Evolutionary conservation across 2,888 invertebrate genomes (phyloP), one percentile per base, ranked within the genome.

Genomic region (Crioceris asparagi): DNA sequence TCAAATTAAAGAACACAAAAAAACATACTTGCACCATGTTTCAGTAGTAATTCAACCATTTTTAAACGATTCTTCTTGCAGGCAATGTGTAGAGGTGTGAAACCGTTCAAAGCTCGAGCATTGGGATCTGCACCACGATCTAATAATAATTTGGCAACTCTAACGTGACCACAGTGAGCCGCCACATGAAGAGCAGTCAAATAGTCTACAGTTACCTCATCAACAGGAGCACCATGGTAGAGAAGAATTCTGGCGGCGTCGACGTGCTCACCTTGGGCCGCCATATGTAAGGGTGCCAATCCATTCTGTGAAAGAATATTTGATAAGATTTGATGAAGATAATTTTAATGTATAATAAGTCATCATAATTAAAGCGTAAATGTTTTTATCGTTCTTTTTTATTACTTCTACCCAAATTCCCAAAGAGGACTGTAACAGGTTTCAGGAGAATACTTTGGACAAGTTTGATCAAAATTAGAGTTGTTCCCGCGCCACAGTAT

Each of bases 61-160:
- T 94, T 94, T 53, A 94, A 86, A 36, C 96, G 74, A 65, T 97
- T 97, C 68, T 98, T 98, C 69, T 98, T 97, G 69, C 97, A 98
- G 3, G 97, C 97, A 55, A 97, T 96, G 65, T 97, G 96, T 36
- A 97, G 71, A 0, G 96, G 94, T 0, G 96, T 97, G 67, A 98
- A 98, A 0, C 97, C 97, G 63, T 98, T 98, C 19, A 94, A 71
- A 3, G 94, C 94, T 21, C 97, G 74, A 1, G 96, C 84, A 65
- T 98, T 96, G 0, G 94, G 87, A 67, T 97, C 94, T n/a, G 96
- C 96, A 55, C 90, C 87, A 51, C 87, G 75, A 59, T 94, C 94
- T 41, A 96, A 70, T 17, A 96, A 73, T 25, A 96, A 70, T 58
- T 83, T 93, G 4, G 96, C 94, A 4, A 94, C 93, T 59, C 90